These are phyloP conservation scores for Nerophis ophidion DNA, from an alignment of 2,113 vertebrate species.

Conservation along the genomic window DNA sequence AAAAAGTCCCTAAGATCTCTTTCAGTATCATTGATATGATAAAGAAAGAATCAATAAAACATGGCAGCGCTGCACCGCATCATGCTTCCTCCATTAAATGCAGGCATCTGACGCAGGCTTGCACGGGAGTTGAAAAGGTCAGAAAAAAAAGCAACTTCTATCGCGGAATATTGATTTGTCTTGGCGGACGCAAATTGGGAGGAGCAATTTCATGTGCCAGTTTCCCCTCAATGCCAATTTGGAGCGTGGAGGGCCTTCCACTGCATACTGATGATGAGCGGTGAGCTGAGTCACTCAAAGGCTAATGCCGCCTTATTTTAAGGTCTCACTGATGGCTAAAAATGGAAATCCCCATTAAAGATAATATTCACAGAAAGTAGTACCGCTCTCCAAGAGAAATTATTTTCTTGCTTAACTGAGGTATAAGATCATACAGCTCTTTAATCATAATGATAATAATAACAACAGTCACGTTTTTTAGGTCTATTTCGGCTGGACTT, in stretches of 20 bases:
- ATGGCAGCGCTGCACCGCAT: too few relatives aligned
- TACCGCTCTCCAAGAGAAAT: too few relatives aligned
- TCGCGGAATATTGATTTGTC: conserved; percentile 49
- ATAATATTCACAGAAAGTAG: background rate
- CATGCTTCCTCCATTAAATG: background rate
- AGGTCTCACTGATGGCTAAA: background rate
- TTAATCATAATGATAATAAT: too few relatives aligned
- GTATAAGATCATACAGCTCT: too few relatives aligned
- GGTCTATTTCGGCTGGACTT: too few relatives aligned
- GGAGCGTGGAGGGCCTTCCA: conserved; percentile 36
- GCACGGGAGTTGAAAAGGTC: conserved; percentile 40
- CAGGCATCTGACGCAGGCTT: background rate
- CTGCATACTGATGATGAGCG: conserved; percentile 58
- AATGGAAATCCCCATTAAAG: background rate
- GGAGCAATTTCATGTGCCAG: conserved; percentile 42
- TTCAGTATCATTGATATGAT: too few relatives aligned
- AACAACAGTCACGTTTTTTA: too few relatives aligned
- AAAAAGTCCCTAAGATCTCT: too few relatives aligned
- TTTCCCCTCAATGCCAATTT: conserved; percentile 45
- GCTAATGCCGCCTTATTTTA: conserved; percentile 8
- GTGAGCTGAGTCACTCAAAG: conserved; percentile 17
- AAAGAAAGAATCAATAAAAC: too few relatives aligned
- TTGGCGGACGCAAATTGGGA: conserved; percentile 35
- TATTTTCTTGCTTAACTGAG: too few relatives aligned
- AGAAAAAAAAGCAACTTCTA: conserved; percentile 24